These are phyloP conservation scores for Chrysomallon squamiferum DNA, from an alignment of 1,140 invertebrate genomes.

Conservation along the genomic window DNA sequence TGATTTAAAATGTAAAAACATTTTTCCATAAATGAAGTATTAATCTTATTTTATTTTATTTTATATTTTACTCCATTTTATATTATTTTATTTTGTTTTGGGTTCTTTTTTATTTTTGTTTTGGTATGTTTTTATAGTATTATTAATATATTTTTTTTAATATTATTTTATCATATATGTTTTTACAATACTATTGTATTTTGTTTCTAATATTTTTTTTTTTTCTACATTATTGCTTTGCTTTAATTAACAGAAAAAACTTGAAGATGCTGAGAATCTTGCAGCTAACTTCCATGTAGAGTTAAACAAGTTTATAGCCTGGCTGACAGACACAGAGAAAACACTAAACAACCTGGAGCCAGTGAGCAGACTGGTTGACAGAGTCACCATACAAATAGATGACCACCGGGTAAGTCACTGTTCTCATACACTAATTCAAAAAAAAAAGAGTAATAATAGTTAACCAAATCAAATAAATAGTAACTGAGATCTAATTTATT, in stretches of 20 bases:
- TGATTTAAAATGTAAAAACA: not conserved
- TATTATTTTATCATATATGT: not conserved
- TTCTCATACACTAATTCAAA: too few relatives aligned
- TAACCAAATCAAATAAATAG: too few relatives aligned
- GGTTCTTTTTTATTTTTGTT: not conserved
- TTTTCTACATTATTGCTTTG: too few relatives aligned
- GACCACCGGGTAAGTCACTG: slow-evolving; percentile 81
- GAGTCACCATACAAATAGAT: slow-evolving; percentile 90
- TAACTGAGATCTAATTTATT: too few relatives aligned
- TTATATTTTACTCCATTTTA: too few relatives aligned
- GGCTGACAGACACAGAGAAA: slow-evolving; percentile 94
- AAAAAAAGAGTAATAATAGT: too few relatives aligned
- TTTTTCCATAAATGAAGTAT: not conserved
- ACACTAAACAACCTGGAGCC: slow-evolving; percentile 86
- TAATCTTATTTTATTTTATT: not conserved
- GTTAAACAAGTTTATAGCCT: slow-evolving; percentile 87
- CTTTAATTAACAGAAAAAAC: slow-evolving; percentile 84
- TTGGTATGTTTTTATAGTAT: not conserved
- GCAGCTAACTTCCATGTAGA: slow-evolving; percentile 85
- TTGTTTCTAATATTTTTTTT: too few relatives aligned
- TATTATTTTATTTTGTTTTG: not conserved
- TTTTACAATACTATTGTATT: too few relatives aligned
- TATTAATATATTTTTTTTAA: not conserved
- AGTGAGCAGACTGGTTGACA: slow-evolving; percentile 92
- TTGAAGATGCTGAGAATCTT: slow-evolving; percentile 96